These are phyloP conservation scores for Aurelia sp. DNA, from an alignment of 30 jellyfish, hydroid and myxozoan genomes.

Conservation along the genomic window DNA sequence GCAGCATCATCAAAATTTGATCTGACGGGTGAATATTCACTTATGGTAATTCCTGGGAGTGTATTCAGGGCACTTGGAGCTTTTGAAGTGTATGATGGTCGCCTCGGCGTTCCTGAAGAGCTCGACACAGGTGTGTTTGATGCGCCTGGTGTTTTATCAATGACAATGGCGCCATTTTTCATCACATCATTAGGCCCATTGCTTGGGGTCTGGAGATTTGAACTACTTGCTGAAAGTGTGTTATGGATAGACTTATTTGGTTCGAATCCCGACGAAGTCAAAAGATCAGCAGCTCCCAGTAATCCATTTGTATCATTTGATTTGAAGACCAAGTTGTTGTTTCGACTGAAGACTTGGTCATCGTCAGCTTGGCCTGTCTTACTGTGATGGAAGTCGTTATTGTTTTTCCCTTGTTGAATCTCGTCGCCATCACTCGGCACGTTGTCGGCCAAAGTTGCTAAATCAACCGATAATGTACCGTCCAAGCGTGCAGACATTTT, in stretches of 20 bases:
- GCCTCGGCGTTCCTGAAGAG: constrained; percentile 71
- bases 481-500: constrained; percentile 62
- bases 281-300: constrained; percentile 11
- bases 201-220: constrained; percentile 42
- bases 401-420: constrained; percentile 26
- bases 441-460: constrained; percentile 53
- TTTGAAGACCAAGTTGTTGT: constrained; percentile 35
- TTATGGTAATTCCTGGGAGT: constrained; percentile 71
- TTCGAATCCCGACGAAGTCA: constrained; percentile 12
- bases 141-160: constrained; percentile 16
- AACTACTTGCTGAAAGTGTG: constrained; percentile 40
- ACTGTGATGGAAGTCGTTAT: constrained; percentile 33
- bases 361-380: constrained; percentile 54
- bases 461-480: constrained; percentile 60
- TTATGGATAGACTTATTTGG: constrained; percentile 13
- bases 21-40: constrained; percentile 57
- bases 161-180: constrained; percentile 46
- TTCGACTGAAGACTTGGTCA: constrained; percentile 51
- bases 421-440: constrained; percentile 75
- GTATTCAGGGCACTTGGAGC: constrained; percentile 96
- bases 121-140: constrained; percentile 37
- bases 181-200: constrained; percentile 27
- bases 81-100: constrained; percentile 94
- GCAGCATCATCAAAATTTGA: constrained; percentile 55
- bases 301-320: constrained; percentile 5